A percentile compares a stretch with the other conserved stretches of the same genome.
These are phyloP conservation scores for Crocidura indochinensis DNA, from an alignment of 2,797 vertebrate species.

Conservation along the genomic window DNA sequence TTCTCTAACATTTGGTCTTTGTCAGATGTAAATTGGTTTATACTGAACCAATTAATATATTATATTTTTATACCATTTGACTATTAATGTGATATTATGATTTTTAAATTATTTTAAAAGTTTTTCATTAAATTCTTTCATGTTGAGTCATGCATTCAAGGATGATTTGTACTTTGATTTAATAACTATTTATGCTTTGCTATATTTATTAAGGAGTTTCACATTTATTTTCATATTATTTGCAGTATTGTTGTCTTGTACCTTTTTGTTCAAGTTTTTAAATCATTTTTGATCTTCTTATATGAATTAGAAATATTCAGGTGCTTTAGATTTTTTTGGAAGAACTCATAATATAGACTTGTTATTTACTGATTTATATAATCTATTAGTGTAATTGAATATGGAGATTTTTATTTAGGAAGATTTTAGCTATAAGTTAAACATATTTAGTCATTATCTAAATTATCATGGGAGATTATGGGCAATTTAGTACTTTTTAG, in stretches of 20 bases:
- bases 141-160: neutral
- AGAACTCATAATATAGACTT: neutral
- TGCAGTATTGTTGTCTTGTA: conserved; percentile 9
- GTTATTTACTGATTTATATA: neutral
- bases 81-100: too few species aligned
- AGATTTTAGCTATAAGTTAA: neutral
- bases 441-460: neutral
- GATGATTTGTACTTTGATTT: neutral
- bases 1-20: too few species aligned
- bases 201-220: neutral
- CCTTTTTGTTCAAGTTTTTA: neutral
- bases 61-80: too few species aligned
- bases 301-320: neutral
- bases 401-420: neutral
- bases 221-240: neutral
- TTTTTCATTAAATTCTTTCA: too few species aligned
- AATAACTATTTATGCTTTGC: neutral
- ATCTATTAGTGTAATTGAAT: neutral
- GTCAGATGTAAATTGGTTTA: too few species aligned
- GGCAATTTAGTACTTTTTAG: neutral
- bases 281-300: neutral
- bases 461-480: neutral
- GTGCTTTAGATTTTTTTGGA: neutral
- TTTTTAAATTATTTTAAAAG: too few species aligned
- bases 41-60: too few species aligned